These are phyloP conservation scores for Motacilla tschutschensis DNA, from an alignment of 2,113 vertebrate genomes.

Conservation along the genomic window DNA sequence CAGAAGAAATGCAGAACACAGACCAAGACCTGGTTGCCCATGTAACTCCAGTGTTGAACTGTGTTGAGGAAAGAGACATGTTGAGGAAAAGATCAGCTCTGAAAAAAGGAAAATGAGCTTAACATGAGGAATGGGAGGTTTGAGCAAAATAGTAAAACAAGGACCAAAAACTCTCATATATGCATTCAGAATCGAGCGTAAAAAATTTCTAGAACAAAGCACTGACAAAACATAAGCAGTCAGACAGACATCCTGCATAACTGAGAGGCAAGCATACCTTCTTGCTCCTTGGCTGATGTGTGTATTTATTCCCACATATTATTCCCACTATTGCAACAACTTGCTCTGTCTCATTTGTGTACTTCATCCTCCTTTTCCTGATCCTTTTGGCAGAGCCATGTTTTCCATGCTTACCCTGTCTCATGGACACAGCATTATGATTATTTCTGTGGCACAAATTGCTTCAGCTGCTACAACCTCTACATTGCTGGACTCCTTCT, in stretches of 20 bases:
- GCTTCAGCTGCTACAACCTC: neutral
- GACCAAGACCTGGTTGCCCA: neutral
- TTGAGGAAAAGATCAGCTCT: neutral
- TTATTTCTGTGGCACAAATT: neutral
- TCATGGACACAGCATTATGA: neutral
- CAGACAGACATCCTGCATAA: neutral
- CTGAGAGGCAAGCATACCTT: neutral
- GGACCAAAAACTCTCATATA: neutral
- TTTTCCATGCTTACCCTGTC: neutral
- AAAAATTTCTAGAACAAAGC: neutral
- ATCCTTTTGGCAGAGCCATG: neutral
- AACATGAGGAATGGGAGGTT: neutral
- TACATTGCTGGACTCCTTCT: neutral
- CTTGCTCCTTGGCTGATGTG: neutral
- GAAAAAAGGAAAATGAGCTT: neutral
- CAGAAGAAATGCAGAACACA: neutral
- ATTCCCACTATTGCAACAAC: neutral
- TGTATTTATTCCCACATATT: neutral
- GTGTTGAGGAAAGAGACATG: neutral
- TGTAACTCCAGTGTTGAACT: neutral
- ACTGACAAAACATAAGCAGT: neutral
- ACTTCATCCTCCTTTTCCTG: neutral
- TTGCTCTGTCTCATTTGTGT: neutral
- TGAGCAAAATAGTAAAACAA: neutral
- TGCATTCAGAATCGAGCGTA: neutral